These are phyloP conservation scores for Nyctereutes procyonoides DNA, from an alignment of 2,113 vertebrate species.

Conservation along the genomic window DNA sequence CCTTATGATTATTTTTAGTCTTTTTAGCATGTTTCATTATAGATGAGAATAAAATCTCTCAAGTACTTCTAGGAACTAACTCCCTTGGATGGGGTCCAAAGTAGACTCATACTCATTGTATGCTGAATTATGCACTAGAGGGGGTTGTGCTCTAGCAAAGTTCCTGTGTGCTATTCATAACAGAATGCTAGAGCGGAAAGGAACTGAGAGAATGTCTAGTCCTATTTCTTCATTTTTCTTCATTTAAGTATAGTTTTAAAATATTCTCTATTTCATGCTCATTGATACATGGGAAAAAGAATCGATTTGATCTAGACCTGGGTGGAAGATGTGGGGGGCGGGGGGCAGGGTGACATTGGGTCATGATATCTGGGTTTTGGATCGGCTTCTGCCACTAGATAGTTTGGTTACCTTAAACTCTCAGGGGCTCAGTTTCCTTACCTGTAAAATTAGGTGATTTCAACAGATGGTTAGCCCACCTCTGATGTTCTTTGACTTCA, in stretches of 20 bases:
- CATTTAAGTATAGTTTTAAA: not conserved
- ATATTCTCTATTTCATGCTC: conserved; percentile 12
- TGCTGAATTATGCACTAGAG: conserved; percentile 73
- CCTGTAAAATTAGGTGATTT: conserved; percentile 25
- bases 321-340: not conserved
- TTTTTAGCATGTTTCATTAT: conserved; percentile 60
- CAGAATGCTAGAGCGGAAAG: conserved; percentile 31
- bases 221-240: conserved; percentile 31
- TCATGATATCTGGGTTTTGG: not conserved
- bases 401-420: not conserved
- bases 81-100: conserved; percentile 72
- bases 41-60: conserved; percentile 67
- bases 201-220: conserved; percentile 9
- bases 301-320: not conserved
- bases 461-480: not conserved
- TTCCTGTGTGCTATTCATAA: conserved; percentile 58
- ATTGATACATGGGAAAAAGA: not conserved
- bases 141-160: conserved; percentile 64
- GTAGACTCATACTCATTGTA: conserved; percentile 69
- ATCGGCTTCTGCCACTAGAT: not conserved
- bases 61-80: conserved; percentile 78
- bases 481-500: not conserved
- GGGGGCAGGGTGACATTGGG: not conserved
- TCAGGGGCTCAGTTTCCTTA: not conserved
- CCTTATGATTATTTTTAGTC: conserved; percentile 58